Evolutionary conservation across 2,113 vertebrate species (phyloP).

Genomic region (Poeciliopsis retropinna): DNA sequence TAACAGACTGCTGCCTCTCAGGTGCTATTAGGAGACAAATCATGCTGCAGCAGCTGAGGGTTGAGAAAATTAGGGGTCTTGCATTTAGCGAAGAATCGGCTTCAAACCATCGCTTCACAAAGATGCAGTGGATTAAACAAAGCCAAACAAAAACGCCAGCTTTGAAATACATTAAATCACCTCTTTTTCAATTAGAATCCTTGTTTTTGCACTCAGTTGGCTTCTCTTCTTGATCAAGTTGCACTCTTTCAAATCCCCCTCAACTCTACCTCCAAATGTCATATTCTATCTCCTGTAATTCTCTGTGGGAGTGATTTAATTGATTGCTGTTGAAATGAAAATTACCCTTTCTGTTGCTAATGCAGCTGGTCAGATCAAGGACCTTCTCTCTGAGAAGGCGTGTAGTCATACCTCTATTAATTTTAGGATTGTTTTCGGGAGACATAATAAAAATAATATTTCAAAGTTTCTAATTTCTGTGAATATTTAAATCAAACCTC

Average conservation of each 20-base stretch:
- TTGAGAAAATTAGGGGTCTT: constrained; percentile 24
- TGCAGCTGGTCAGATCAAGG: constrained; percentile 38
- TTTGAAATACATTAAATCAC: constrained; percentile 52
- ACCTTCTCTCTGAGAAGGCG: constrained; percentile 34
- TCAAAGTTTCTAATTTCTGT: not conserved
- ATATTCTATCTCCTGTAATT: constrained; percentile 38
- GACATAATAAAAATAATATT: not conserved
- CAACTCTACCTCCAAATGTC: not conserved
- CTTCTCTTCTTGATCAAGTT: constrained; percentile 53
- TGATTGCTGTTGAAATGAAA: constrained; percentile 56
- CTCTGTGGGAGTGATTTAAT: constrained; percentile 54
- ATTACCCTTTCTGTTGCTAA: constrained; percentile 47
- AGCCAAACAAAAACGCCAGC: constrained; percentile 24
- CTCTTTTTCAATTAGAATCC: constrained; percentile 19
- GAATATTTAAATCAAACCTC: not conserved
- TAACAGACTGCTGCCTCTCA: constrained; percentile 27
- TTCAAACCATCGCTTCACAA: constrained; percentile 29
- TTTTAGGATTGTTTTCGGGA: not conserved
- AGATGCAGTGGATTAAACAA: constrained; percentile 44
- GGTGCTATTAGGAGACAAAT: constrained; percentile 46
- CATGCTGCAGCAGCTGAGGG: constrained; percentile 11
- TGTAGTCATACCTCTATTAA: not conserved
- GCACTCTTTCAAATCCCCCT: constrained; percentile 1
- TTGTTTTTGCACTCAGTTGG: constrained; percentile 33
- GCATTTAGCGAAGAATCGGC: constrained; percentile 33